Evolutionary conservation across 2,113 vertebrate genomes (phyloP), one percentile per base, ranked within the genome.

Genomic region (Ammodytes dubius): DNA sequence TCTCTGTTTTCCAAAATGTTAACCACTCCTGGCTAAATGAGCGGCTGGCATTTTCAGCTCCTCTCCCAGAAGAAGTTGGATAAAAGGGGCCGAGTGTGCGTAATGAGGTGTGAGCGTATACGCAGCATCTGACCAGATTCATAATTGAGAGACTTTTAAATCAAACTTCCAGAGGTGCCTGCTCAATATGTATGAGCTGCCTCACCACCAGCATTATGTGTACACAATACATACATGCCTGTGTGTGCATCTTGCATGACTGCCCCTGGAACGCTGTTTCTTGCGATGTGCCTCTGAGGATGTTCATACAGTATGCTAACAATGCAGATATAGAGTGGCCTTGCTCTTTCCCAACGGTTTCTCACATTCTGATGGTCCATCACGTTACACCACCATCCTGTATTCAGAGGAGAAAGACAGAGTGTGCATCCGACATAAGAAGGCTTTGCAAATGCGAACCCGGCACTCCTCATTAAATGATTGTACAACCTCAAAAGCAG

Each of bases 71-170:
- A 90, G 70, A 81, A 84, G 77, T 74, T 60, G 64, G 75, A 84
- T 81, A 74, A 88, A 88, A 79, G 69, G 47, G 78, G 27, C 27
- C 1, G 27, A 88, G 75, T 71, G 88, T 76, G 83, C 75, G 89
- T 93, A 93, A 92, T 91, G 88, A 91, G 86, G 86, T 91, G 89
- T 91, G 88, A 92, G 82, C 77, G 27, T 27, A 72, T 82, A 87
- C 87, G 75, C 79, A 74, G 75, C 84, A 80, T 87, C 87, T 88
- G 89, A 93, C 90, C 89, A 89, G 84, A 91, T 94, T 73, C 88
- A 92, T 93, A 93, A 94, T 93, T 94, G 87, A 95, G 86, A 75
- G 87, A 83, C 85, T 87, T 27, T 88, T 90, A 92, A 91, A 85
- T 90, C 88, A 82, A 60, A 78, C 86, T 86, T 91, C 82, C 83